phyloP scores from a whole-genome alignment of 2,797 vertebrate species.

The Typhlichthys subterraneus region DNA sequence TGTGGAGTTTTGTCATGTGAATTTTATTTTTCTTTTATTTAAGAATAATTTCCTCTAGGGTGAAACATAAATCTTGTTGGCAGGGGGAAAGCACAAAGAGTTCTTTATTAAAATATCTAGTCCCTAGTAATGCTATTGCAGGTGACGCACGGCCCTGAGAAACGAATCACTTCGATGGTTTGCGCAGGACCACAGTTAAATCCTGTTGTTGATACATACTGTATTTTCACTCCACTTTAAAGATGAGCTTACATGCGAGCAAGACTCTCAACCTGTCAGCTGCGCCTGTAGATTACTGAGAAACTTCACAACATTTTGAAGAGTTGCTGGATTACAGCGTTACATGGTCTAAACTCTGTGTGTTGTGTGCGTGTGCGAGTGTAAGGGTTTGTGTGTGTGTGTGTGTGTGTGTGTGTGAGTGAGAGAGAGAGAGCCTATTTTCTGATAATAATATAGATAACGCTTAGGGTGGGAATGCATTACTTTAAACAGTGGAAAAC shows the following conservation, averaged over 20 bases:
- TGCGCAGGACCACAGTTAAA: conserved; percentile 58
- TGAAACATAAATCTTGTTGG: conserved; percentile 66
- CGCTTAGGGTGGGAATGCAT: conserved; percentile 54
- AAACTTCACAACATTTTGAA: conserved; percentile 67
- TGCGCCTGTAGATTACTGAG: conserved; percentile 68
- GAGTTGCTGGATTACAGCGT: conserved; percentile 71
- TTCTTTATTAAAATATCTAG: conserved; percentile 50
- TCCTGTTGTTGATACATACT: conserved; percentile 70
- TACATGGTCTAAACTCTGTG: conserved; percentile 49
- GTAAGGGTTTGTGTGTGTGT: background rate
- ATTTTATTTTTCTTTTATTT: conserved; percentile 56
- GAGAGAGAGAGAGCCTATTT: conserved; percentile 22
- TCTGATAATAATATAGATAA: conserved; percentile 62
- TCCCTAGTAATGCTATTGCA: conserved; percentile 45
- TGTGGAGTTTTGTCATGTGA: conserved; percentile 61
- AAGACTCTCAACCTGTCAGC: conserved; percentile 68
- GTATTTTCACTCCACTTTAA: conserved; percentile 68
- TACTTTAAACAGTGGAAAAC: conserved; percentile 71
- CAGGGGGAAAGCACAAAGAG: conserved; percentile 51
- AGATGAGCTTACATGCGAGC: conserved; percentile 70
- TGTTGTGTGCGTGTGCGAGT: conserved; percentile 8
- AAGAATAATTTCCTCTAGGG: conserved; percentile 58
- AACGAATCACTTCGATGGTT: conserved; percentile 49
- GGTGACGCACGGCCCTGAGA: conserved; percentile 42
- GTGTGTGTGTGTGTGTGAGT: conserved; percentile 24